These are phyloP conservation scores for Perizoma affinitatum DNA, from an alignment of 2,888 invertebrate genomes.

Conservation along the genomic window DNA sequence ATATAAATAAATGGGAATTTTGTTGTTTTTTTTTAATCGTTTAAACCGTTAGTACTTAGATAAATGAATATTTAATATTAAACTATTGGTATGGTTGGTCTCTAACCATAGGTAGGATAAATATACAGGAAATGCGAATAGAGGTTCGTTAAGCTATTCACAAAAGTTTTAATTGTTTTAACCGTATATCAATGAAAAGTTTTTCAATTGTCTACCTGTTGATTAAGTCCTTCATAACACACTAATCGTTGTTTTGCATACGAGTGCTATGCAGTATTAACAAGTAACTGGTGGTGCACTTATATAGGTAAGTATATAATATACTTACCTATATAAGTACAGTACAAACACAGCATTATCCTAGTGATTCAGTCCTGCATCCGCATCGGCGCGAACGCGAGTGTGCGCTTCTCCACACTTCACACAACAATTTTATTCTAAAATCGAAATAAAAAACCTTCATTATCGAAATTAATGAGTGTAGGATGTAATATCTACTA, in stretches of 20 bases:
- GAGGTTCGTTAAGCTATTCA: no score
- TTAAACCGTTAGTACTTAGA: no score
- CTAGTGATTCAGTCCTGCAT: slow-evolving; percentile 34
- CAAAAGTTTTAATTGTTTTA: no score
- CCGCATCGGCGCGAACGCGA: slow-evolving; percentile 25
- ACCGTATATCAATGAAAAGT: no score
- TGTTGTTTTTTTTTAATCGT: no score
- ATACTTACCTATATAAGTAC: not conserved
- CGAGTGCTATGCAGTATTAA: slow-evolving; percentile 23
- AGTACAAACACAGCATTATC: slow-evolving; percentile 21
- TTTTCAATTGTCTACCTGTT: no score
- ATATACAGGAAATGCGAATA: no score
- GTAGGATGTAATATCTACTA: slow-evolving; percentile 28
- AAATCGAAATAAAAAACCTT: slow-evolving; percentile 26
- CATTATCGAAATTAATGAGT: not conserved
- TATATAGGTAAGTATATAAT: slow-evolving; percentile 6
- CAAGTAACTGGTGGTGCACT: slow-evolving; percentile 12
- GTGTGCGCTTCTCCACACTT: slow-evolving; percentile 8
- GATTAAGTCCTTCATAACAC: not conserved
- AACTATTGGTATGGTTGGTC: no score
- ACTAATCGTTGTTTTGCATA: slow-evolving; percentile 25
- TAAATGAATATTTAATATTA: no score
- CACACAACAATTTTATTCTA: slow-evolving; percentile 15
- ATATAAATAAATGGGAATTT: no score
- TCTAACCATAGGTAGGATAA: no score